Evolutionary conservation across 2,888 invertebrate genomes (phyloP), one percentile per base, ranked within the genome.

Genomic region (Pseudococcus viburni): DNA sequence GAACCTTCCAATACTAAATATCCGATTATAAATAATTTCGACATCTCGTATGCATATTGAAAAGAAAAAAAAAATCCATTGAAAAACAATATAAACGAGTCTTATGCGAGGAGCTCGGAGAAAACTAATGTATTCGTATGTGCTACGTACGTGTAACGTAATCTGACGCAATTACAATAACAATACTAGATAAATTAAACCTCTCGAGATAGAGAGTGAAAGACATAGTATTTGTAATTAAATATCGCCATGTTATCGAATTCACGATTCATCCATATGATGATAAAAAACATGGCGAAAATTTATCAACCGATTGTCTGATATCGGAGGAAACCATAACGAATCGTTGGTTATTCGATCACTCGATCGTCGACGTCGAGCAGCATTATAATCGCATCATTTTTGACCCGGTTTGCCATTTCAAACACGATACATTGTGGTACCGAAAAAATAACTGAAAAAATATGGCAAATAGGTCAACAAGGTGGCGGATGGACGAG

Each of bases 381-480:
- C 12, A 64, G 22, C 64, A 64, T 64, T 64, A 22, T 64, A 64
- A 42, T 15, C 8, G 64, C 64, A 22, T 64, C 64, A 22, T 64
- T 64, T 42, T 64, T 64, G 64, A 64, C 64, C 64, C 22, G 64
- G 64, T 64, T 64, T 64, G 22, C 7, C n/a, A 59, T 64, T 64
- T 22, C 64, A 22, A 64, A 64, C 64, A 59, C 55, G 12, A 19
- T 73, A 33, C 73, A 33, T 73, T 73, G 26, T 73, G 11, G 33
- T 73, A 33, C 73, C 33, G 73, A 73, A 73, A n/a, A 73, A 33
- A 73, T 73, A 11, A 64, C 73, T 15, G 17, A 17, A 33, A 33
- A 73, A 73, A 73, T 33, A 17, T 73, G 26, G 33, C 73, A 73
- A 73, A 73, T 73, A 73, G 73, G 73, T 73, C 73, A 73, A 73